A percentile compares a stretch with the other conserved stretches of the same genome.
Evolutionary conservation across 2,797 vertebrate genomes (phyloP).

Genomic region (Phrynocephalus forsythii): DNA sequence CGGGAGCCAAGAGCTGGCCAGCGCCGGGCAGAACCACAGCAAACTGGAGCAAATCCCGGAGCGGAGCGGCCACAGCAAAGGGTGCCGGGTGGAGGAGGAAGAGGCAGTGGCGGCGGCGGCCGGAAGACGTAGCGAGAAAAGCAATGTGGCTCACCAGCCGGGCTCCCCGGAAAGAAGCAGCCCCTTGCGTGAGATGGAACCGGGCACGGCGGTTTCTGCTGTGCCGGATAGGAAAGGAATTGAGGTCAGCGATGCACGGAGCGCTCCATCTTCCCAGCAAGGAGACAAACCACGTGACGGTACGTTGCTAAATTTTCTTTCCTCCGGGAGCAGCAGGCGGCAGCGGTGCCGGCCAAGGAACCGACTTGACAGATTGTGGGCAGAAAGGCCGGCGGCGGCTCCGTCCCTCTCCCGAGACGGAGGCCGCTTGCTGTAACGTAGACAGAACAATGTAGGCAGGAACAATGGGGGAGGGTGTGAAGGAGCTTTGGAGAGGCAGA

Average conservation of each 20-base stretch:
- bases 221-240: conserved; percentile 56
- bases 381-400: conserved; percentile 10
- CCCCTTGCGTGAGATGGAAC: conserved; percentile 39
- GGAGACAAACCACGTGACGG: conserved; percentile 72
- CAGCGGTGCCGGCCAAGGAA: conserved; percentile 2
- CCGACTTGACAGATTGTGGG: conserved; percentile 21
- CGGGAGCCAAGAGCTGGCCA: conserved; percentile 47
- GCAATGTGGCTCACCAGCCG: background rate
- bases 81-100: conserved; percentile 35
- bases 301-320: conserved; percentile 77
- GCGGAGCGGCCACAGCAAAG: conserved; percentile 59
- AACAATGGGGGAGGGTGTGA: accelerated
- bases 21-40: conserved; percentile 60
- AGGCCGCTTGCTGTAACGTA: accelerated
- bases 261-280: conserved; percentile 61
- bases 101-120: accelerated
- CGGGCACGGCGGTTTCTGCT: conserved; percentile 13
- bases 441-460: background rate
- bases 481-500: no score
- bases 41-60: conserved; percentile 81
- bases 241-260: conserved; percentile 68
- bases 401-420: background rate
- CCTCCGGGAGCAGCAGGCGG: conserved; percentile 50
- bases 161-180: conserved; percentile 38
- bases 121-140: conserved; percentile 19